Evolutionary conservation across 2,797 vertebrate genomes (phyloP), one percentile per base, ranked within the genome.

Genomic region (Ceyx erithaca): DNA sequence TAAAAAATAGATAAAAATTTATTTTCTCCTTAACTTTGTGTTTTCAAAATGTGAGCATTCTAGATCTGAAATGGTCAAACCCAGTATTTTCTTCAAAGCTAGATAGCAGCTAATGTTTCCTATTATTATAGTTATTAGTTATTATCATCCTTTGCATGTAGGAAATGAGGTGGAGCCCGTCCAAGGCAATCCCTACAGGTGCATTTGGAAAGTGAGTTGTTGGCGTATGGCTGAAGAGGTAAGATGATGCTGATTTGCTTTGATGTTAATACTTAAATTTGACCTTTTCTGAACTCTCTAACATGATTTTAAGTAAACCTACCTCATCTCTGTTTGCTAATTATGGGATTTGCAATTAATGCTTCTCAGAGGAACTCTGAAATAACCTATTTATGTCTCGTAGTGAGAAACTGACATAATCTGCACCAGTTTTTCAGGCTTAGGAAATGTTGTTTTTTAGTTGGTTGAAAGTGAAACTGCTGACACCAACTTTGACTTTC

Each of bases 161-260:
- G 98, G 98, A 46, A 80, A 90, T 13, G 98, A 98, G 92, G 78
- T 99, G 89, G 97, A 98, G 85, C 98, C 98, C 9, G 98, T 99
- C n/a, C 98, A 99, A 97, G 99, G 99, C 80, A 99, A 99, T 97
- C 99, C 99, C 18, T 98, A 99, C 45, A 97, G 99, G 83, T 98
- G 98, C 49, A 98, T 99, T 96, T 99, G 99, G 99, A 99, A 99
- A 97, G 97, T 98, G 70, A 99, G 99, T 93, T 99, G 99, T 93
- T 99, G 99, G 99, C 98, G 99, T 89, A 98, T 99, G 98, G 99
- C 99, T 66, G 99, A 99, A 94, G 99, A 99, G 97, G 99, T 99
- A 95, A 98, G 97, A 89, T 80, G 51, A 19, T 40, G 40, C 58
- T 71, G 23, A 19, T 51, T 49, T 88, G 17, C 25, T 71, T 71